phyloP scores from a whole-genome alignment of 1,140 invertebrate genomes.

The Zeugodacus cucurbitae region DNA sequence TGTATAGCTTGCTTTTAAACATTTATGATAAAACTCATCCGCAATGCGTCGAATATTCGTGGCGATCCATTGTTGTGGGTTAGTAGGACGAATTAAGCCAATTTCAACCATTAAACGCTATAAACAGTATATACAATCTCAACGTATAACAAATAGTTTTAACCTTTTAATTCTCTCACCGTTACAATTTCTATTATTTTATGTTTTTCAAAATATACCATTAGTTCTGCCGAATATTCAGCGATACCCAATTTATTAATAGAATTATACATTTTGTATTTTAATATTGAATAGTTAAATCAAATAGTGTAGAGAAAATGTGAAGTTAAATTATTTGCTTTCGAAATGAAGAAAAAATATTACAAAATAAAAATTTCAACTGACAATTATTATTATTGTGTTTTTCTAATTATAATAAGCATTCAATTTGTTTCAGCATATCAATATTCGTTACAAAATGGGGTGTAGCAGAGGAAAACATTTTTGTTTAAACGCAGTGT shows the following conservation, averaged over 20 bases:
- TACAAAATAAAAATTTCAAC: neutral
- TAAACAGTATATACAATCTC: neutral
- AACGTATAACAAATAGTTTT: neutral
- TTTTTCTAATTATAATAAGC: too few relatives aligned
- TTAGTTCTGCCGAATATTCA: constrained; percentile 52
- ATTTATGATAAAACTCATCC: constrained; percentile 51
- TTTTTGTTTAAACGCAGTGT: neutral
- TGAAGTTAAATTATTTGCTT: neutral
- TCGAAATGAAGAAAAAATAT: neutral
- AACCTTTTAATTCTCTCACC: neutral
- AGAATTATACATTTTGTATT: neutral
- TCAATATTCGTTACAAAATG: too few relatives aligned
- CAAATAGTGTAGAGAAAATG: neutral
- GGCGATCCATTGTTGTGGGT: constrained; percentile 55
- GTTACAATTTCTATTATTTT: constrained; percentile 59
- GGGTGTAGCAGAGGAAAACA: neutral
- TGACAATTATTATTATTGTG: neutral
- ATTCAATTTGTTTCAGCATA: too few relatives aligned
- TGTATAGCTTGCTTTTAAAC: constrained; percentile 50
- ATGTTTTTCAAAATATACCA: constrained; percentile 61
- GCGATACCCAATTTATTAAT: constrained; percentile 42
- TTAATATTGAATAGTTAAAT: constrained; percentile 8
- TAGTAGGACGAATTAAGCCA: constrained; percentile 36
- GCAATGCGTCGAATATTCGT: constrained; percentile 54
- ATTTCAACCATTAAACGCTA: constrained; percentile 55